phyloP scores from a whole-genome alignment of 2,797 vertebrate genomes.

The Gymnoscopelus microlampas region DNA sequence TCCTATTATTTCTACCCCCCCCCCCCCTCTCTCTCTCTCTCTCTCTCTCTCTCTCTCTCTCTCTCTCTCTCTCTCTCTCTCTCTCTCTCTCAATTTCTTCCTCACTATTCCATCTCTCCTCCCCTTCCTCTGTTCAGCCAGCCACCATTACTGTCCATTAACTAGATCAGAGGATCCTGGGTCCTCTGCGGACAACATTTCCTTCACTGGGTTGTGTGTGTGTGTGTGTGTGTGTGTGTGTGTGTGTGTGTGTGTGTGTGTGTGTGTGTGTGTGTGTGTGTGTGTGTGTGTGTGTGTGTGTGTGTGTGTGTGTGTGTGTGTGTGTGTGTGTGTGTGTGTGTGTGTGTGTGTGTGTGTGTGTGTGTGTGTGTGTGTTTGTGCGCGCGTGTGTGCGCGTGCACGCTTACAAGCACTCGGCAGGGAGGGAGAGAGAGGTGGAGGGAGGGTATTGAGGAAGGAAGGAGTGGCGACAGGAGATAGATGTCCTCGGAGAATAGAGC shows the following conservation, averaged over 20 bases:
- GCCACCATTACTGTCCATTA: slow-evolving; percentile 68
- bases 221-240: slow-evolving; percentile 6
- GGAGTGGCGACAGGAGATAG: slow-evolving; percentile 14
- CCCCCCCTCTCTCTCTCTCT: background rate
- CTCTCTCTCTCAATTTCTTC: background rate
- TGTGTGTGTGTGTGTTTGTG: too few relatives aligned
- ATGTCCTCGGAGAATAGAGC: slow-evolving; percentile 15
- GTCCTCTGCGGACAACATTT: slow-evolving; percentile 44
- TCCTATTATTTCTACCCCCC: background rate
- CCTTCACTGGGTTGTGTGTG: slow-evolving; percentile 24
- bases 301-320: background rate
- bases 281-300: slow-evolving; percentile 5
- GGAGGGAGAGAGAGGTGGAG: slow-evolving; percentile 1
- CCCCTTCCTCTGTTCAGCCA: slow-evolving; percentile 34
- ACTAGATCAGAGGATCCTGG: slow-evolving; percentile 63
- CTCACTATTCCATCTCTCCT: background rate
- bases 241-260: slow-evolving; percentile 2
- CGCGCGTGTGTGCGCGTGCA: too few relatives aligned
- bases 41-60: background rate
- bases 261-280: slow-evolving; percentile 6
- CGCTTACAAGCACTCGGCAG: background rate
- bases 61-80: slow-evolving; percentile 8
- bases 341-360: too few relatives aligned
- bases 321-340: background rate
- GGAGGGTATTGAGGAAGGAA: slow-evolving; percentile 13